Conservation (phyloP, 2,888 invertebrate genomes). For the Drosophila hamatofila region DNA sequence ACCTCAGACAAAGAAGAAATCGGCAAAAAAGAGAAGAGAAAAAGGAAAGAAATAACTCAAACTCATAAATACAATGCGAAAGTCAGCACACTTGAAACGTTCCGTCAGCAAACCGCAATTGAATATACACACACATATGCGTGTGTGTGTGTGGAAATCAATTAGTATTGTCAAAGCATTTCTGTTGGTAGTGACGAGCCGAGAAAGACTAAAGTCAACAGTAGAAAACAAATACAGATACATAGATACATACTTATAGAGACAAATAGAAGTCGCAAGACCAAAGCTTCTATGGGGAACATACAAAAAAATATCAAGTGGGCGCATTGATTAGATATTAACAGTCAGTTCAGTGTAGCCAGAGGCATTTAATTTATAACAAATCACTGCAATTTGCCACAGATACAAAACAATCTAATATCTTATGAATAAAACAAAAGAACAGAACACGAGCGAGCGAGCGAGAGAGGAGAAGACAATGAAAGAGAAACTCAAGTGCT, state of each 20-base stretch:
- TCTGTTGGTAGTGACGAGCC: conserved; percentile 22
- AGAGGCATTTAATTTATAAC: conserved; percentile 35
- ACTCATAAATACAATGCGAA: conserved; percentile 37
- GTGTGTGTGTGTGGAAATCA: conserved; percentile 55
- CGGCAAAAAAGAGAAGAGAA: conserved; percentile 11
- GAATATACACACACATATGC: conserved; percentile 22
- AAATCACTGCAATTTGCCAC: conserved; percentile 56
- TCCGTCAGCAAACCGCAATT: conserved; percentile 49
- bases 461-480: neutral
- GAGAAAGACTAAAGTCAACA: conserved; percentile 1
- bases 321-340: conserved; percentile 51
- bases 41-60: conserved; percentile 31
- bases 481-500: conserved; percentile 34
- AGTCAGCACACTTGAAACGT: conserved; percentile 45
- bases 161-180: conserved; percentile 70
- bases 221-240: conserved; percentile 20
- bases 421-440: conserved; percentile 37
- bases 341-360: conserved; percentile 10
- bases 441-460: neutral
- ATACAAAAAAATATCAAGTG: conserved; percentile 18
- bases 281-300: conserved; percentile 6
- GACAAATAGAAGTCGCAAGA: conserved; percentile 5
- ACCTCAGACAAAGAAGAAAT: conserved; percentile 18
- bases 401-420: conserved; percentile 31
- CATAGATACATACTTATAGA: conserved; percentile 5